A percentile compares a stretch with the other conserved stretches of the same genome.
phyloP scores from a whole-genome alignment of 2,113 vertebrate genomes.

The Thomomys bottae region DNA sequence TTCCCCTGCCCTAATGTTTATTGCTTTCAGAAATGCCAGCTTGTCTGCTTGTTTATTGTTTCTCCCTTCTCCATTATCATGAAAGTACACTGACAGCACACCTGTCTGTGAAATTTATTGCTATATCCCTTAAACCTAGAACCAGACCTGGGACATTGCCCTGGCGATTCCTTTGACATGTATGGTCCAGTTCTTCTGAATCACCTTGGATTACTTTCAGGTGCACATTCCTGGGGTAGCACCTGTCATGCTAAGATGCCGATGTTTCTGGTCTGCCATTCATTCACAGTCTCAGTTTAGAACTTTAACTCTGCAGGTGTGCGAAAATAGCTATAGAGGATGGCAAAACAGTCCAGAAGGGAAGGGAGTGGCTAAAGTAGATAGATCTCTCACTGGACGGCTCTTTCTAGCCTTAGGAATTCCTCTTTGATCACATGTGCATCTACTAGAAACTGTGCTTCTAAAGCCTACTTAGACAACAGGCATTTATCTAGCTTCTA shows the following conservation, averaged over 20 bases:
- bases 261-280: not conserved
- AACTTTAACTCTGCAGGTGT: not conserved
- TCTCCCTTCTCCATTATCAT: not conserved
- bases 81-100: not conserved
- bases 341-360: not conserved
- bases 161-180: not conserved
- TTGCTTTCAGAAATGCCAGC: not conserved
- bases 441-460: not conserved
- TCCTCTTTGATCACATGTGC: not conserved
- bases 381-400: not conserved
- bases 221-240: not conserved
- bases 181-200: not conserved
- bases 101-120: not conserved
- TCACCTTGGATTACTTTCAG: not conserved
- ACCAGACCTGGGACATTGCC: rapidly evolving
- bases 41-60: not conserved
- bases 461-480: not conserved
- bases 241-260: not conserved
- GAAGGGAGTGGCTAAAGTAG: not conserved
- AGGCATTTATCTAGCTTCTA: not conserved
- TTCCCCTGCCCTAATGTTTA: not conserved
- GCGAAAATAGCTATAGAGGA: not conserved
- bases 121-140: not conserved
- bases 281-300: not conserved
- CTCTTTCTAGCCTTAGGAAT: not conserved